Evolutionary conservation across 2,113 vertebrate genomes (phyloP).

Genomic region (Carlito syrichta): DNA sequence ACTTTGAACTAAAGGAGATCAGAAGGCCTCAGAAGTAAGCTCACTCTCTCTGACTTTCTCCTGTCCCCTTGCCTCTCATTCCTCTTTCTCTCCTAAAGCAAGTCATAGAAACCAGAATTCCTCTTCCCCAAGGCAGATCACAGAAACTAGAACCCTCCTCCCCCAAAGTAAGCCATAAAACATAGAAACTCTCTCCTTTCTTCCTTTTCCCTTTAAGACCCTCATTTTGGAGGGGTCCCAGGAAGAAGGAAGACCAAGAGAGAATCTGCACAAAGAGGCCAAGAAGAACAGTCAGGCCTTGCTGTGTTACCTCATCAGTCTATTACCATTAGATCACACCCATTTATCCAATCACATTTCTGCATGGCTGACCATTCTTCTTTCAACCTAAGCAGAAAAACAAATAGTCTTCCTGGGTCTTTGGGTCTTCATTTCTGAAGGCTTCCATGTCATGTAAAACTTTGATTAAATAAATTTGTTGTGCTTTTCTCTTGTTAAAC

Average conservation of each 20-base stretch:
- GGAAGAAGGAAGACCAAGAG: background rate
- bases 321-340: background rate
- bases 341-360: background rate
- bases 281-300: background rate
- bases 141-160: background rate
- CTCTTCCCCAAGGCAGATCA: background rate
- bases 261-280: background rate
- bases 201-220: background rate
- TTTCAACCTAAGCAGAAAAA: background rate
- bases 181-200: background rate
- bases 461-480: background rate
- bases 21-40: background rate
- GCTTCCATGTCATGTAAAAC: background rate
- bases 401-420: background rate
- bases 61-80: background rate
- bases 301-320: background rate
- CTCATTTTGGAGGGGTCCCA: background rate
- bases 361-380: background rate
- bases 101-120: background rate
- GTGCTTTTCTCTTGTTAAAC: background rate
- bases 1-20: background rate
- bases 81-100: background rate
- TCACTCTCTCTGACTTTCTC: background rate
- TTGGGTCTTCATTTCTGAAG: background rate
- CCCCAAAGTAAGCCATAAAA: background rate